Evolutionary conservation across 1,140 invertebrate genomes (phyloP), one percentile per base, ranked within the genome.

Genomic region (Drosophila suzukii): DNA sequence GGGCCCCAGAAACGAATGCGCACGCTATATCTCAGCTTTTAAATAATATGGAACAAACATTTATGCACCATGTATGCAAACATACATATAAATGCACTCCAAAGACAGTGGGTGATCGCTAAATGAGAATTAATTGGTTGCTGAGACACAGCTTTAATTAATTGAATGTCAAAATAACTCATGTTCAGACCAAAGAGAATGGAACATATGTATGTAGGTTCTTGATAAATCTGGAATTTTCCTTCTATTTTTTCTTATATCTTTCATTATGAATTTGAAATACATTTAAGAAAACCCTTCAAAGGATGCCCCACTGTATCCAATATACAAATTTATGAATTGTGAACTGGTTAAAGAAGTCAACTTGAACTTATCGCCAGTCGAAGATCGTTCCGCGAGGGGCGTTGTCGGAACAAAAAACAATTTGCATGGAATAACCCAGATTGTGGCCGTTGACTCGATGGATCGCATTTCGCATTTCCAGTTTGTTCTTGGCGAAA

Each of bases 401-500:
- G 73, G 73, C 73, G 73, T 75, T 56, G 70, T 27, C 70, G 41
- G 58, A 49, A 60, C 49, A 50, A 44, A 57, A 58, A 50, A 61
- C 51, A 47, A 78, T 77, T 77, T 62, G 74, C 75, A 78, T 77
- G 50, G 57, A 76, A 57, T 78, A 78, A 77, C 75, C 75, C 63
- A 77, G 75, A 78, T 78, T 53, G 75, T 71, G 75, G 65, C 46
- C 73, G 43, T 75, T 75, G 72, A 76, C 61, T 75, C 53, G 32
- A 53, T 57, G 51, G 51, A 71, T 70, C 50, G 66, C 53, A 74
- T 63, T 63, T 71, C 65, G 50, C 41, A 67, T 75, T 75, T 75
- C 71, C 71, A 63, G 72, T 75, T 34, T 51, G 49, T 57, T 70
- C 51, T 68, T 54, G 13, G 56, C 57, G 4, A 60, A 62, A 60